A percentile compares a stretch with the other conserved stretches of the same genome.
These are phyloP conservation scores for Cryptosula pallasiana DNA, from an alignment of 2,888 invertebrate species.

Conservation along the genomic window DNA sequence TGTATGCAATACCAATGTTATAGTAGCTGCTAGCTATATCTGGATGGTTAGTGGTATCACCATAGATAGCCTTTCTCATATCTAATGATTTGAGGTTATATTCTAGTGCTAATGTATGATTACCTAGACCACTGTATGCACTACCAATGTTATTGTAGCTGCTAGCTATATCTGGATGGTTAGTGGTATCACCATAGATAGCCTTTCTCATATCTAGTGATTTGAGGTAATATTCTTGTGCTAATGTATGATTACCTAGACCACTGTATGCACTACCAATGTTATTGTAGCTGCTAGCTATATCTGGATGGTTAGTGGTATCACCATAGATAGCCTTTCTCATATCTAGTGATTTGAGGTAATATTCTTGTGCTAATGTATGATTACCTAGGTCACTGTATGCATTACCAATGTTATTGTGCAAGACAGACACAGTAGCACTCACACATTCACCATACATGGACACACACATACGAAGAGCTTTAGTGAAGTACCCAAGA, in stretches of 20 bases:
- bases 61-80: not conserved
- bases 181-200: not conserved
- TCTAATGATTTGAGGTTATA: not conserved
- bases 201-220: not conserved
- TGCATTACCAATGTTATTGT: no score
- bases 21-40: constrained; percentile 1
- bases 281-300: not conserved
- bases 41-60: not conserved
- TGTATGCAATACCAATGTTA: constrained; percentile 8
- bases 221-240: not conserved
- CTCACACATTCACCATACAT: no score
- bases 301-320: not conserved
- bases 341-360: not conserved
- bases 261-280: not conserved
- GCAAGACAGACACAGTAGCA: no score
- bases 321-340: not conserved
- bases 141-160: not conserved
- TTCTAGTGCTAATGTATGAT: not conserved
- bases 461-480: no score
- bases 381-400: not conserved
- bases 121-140: not conserved
- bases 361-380: no score
- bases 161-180: constrained; percentile 4
- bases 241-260: not conserved
- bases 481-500: not conserved